Base-by-base conservation (phyloP, 2,888 invertebrate species). In the Phania funesta region DNA sequence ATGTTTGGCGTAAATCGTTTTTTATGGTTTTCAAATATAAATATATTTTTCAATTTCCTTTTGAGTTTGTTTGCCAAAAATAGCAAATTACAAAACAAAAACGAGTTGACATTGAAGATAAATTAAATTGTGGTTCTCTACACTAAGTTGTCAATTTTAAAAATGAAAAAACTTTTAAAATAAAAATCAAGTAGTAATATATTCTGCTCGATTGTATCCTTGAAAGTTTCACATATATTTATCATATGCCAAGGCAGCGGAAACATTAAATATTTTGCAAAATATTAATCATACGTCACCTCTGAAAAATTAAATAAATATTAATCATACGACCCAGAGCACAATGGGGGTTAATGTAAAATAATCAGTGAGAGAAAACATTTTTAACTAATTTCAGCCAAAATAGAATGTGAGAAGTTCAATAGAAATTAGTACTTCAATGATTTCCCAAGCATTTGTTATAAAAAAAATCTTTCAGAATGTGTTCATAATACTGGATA, bases 31-130 rank as follows among this genome's bases (percentile, higher is more conserved):
- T 60, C 46, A 24, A 52, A 68, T n/a, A n/a, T 67, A 56, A 24
- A 71, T 68, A 68, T 20, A 54, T 54, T 32, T 67, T 77, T 64
- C 52, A 62, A 70, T 77, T 70, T 71, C 41, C 52, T 46, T 56
- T 70, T 52, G 38, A 29, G 35, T 56, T 50, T 64, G 29, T 20
- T 29, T 74, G 80, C 77, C 77, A 81, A 81, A 48, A 73, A 38
- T 24, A 16, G 38, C 35, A 65, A 48, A 1, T 22, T 16, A 7
- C 1, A 50, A 22, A 24, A 48, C 7, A 44, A 24, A 41, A 32
- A 56, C 9, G 26, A 29, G n/a, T 65, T 67, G 75, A 58, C 74
- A 54, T 48, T 41, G 50, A 48, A 38, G 38, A 67, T 52, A 74
- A 54, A 68, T 77, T 77, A 54, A 70, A 44, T 77, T 70, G 52